phyloP scores from a whole-genome alignment of 2,113 vertebrate genomes.

The Uropsilus gracilis region DNA sequence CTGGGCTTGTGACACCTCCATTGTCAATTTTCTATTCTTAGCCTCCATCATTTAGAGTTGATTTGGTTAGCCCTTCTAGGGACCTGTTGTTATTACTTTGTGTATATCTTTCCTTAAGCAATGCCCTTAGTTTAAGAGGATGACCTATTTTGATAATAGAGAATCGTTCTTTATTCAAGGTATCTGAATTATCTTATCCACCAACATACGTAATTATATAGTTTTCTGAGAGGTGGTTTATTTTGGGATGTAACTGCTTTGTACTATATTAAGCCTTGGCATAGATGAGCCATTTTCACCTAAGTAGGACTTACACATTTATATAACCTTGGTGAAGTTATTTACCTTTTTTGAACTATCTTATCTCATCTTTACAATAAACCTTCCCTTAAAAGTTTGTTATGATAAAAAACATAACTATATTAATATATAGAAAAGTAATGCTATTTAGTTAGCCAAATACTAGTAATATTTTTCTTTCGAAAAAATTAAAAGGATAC shows the following conservation, averaged over 20 bases:
- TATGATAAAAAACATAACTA: constrained; percentile 15
- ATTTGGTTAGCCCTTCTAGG: background rate
- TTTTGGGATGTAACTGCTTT: constrained; percentile 49
- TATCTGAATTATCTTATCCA: constrained; percentile 12
- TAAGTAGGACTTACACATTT: background rate
- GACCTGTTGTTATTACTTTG: background rate
- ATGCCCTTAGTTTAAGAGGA: background rate
- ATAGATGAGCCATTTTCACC: constrained; percentile 18
- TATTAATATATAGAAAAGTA: too few relatives aligned
- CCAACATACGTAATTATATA: background rate
- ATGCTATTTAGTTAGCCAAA: too few relatives aligned
- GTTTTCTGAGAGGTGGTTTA: background rate
- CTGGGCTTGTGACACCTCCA: too few relatives aligned
- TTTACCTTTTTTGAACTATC: background rate
- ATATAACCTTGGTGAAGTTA: background rate
- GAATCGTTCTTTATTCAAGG: background rate
- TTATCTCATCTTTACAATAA: background rate
- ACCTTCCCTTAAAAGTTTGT: background rate
- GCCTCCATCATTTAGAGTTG: background rate
- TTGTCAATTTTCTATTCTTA: too few relatives aligned
- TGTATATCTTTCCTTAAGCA: background rate
- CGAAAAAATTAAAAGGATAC: background rate
- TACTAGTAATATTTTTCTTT: background rate
- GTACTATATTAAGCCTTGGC: constrained; percentile 26
- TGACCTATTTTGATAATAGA: constrained; percentile 34